phyloP scores from a whole-genome alignment of 2,113 vertebrate genomes.

The Pteruthius melanotis region DNA sequence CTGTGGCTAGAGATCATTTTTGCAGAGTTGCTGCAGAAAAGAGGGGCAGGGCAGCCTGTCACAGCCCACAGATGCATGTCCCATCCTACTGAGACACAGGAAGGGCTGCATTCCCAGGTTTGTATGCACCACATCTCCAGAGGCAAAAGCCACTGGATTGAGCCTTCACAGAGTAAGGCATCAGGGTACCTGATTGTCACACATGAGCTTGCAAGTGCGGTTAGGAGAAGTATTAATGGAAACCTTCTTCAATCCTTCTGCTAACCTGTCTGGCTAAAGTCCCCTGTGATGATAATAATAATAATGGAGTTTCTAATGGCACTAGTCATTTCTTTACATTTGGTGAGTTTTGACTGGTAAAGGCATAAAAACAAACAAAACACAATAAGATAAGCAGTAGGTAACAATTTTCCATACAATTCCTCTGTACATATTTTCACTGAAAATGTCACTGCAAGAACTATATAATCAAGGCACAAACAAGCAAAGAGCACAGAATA shows the following conservation, averaged over 20 bases:
- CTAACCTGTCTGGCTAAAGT: background rate
- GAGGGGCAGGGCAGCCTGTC: background rate
- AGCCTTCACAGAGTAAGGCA: background rate
- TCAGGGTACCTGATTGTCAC: background rate
- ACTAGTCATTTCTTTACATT: background rate
- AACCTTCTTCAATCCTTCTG: background rate
- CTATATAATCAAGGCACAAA: conserved; percentile 19
- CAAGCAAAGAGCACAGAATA: conserved; percentile 12
- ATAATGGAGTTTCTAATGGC: background rate
- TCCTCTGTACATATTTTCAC: background rate
- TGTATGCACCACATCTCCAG: background rate
- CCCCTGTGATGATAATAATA: background rate
- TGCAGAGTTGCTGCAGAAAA: background rate
- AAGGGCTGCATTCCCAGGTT: background rate
- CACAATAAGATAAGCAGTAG: background rate
- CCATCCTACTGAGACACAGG: rapidly evolving
- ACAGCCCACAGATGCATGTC: background rate
- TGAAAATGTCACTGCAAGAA: conserved; percentile 1
- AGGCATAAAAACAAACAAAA: conserved; percentile 37
- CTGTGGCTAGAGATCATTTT: background rate
- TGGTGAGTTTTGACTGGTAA: background rate
- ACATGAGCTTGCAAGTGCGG: background rate
- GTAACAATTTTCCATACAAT: conserved; percentile 14
- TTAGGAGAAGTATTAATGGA: background rate
- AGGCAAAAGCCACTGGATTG: background rate